These are phyloP conservation scores for Alces alces DNA, from an alignment of 2,113 vertebrate genomes.

Conservation along the genomic window DNA sequence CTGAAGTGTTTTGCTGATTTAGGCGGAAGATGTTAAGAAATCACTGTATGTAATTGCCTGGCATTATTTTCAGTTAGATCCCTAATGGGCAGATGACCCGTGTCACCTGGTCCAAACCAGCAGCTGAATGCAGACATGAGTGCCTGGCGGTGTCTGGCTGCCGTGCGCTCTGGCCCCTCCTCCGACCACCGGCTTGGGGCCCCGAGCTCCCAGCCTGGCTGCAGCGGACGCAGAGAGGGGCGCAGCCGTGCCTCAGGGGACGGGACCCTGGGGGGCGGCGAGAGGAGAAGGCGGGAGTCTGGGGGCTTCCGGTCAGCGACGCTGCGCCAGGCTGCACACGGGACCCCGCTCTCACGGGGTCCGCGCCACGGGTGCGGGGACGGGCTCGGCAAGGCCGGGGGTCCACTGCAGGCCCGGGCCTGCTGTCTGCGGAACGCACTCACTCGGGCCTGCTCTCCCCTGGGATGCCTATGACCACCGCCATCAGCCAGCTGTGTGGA, in stretches of 20 bases:
- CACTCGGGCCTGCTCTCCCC: not conserved
- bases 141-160: rapidly evolving
- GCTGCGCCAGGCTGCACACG: not conserved
- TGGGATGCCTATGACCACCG: rapidly evolving
- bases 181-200: rapidly evolving
- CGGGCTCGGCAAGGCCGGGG: not conserved
- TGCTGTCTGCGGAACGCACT: rapidly evolving
- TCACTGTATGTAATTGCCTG: rapidly evolving
- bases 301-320: rapidly evolving
- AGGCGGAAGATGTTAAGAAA: not conserved
- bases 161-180: rapidly evolving
- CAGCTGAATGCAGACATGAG: not conserved
- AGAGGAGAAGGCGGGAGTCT: rapidly evolving
- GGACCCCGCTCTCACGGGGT: rapidly evolving
- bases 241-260: rapidly evolving
- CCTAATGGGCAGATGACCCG: not conserved
- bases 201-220: not conserved
- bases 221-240: rapidly evolving
- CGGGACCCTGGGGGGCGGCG: rapidly evolving
- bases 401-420: rapidly evolving
- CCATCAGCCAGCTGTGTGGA: rapidly evolving
- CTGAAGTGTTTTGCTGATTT: not conserved
- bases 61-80: not conserved
- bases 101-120: not conserved
- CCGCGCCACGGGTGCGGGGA: rapidly evolving